A percentile compares a stretch with the other conserved stretches of the same genome.
Evolutionary conservation across 2,888 invertebrate genomes (phyloP).

Genomic region (Lycophotia porphyrea): DNA sequence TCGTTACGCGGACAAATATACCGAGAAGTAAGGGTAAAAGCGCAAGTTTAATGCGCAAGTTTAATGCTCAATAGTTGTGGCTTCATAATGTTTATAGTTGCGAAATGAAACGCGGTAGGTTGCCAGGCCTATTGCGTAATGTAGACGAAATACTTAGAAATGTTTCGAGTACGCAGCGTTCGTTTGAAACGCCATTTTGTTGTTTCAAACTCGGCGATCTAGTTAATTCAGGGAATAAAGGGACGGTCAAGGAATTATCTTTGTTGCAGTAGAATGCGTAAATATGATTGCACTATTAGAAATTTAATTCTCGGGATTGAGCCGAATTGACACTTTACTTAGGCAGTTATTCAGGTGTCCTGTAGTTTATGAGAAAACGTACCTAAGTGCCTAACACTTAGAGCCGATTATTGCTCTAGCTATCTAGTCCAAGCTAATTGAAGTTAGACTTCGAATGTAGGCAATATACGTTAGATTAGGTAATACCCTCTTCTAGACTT

Average conservation of each 20-base stretch:
- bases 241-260: not conserved
- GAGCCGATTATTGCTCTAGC: not conserved
- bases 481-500: not conserved
- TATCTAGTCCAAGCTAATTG: not conserved
- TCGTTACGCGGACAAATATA: conserved; percentile 58
- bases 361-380: not conserved
- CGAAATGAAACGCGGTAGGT: conserved; percentile 43
- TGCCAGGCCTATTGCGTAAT: conserved; percentile 62
- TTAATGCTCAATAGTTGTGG: conserved; percentile 39
- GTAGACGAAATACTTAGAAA: conserved; percentile 49
- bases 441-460: not conserved
- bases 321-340: not conserved
- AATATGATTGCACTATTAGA: not conserved
- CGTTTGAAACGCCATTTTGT: conserved; percentile 32
- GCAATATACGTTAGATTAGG: not conserved
- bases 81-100: conserved; percentile 37
- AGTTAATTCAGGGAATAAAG: not conserved
- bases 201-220: conserved; percentile 3
- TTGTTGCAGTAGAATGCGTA: not conserved
- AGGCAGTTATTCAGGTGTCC: not conserved
- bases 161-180: conserved; percentile 42
- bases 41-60: conserved; percentile 52
- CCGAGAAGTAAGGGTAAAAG: conserved; percentile 44
- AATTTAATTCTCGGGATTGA: not conserved
- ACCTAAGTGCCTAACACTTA: not conserved